Evolutionary conservation across 2,888 invertebrate genomes (phyloP), one percentile per base, ranked within the genome.

Genomic region (Hedya salicella): DNA sequence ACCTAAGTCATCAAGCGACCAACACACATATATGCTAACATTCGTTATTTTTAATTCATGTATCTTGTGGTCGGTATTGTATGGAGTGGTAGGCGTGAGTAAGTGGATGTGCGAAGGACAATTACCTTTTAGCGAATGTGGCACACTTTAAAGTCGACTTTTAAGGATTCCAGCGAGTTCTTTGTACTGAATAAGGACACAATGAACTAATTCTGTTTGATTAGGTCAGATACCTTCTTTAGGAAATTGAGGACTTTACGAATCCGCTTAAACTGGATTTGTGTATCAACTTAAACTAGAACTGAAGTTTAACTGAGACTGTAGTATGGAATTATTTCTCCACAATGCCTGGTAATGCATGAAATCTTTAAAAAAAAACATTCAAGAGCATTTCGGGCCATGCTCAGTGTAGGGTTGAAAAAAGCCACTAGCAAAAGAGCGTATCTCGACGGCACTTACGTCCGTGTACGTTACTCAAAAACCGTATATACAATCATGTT

Each of bases 41-140:
- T 83, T 81, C 78, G 77, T 81, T 82, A 82, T 76, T 76, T 74
- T 78, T 73, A 74, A 79, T 78, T 77, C 73, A 73, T 75, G 68
- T 71, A 73, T 73, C 73, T 69, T 74, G 69, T 72, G 77, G 71
- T 73, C 75, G 72, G 78, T 75, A 78, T 78, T 78, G 75, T 69
- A 59, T 66, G 70, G 32, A 36, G 25, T 25, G 36, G 80, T 76
- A 77, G 79, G 81, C 79, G 81, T 63, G 73, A 68, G 71, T 67
- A 73, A 74, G 71, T 71, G 75, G 75, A 70, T 71, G 68, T 62
- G 44, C 72, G 78, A 82, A 85, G 82, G 83, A 79, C 78, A 73
- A 68, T 46, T 61, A 52, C 64, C 64, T 69, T 67, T 60, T 61
- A 50, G 67, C 63, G 56, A 46, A 56, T 46, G 44, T 60, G 68